Percentiles rank a stretch among this genome's conserved stretches.
Evolutionary conservation across 2,113 vertebrate genomes (phyloP).

Genomic region (Takifugu flavidus): DNA sequence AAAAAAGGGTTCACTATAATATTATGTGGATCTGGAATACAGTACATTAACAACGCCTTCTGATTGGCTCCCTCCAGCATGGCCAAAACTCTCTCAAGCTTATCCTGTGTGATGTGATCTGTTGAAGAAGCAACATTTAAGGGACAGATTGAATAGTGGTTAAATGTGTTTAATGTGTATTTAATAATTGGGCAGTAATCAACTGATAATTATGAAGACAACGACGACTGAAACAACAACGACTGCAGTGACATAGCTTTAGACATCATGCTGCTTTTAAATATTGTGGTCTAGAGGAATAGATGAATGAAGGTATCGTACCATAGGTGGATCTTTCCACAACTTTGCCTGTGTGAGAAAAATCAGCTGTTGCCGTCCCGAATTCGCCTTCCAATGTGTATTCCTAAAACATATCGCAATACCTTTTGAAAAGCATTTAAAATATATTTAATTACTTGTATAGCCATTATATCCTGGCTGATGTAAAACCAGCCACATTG

Average conservation of each 20-base stretch:
- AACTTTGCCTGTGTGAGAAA: conserved; percentile 79
- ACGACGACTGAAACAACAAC: too few relatives aligned
- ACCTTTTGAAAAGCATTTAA: background rate
- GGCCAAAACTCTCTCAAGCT: conserved; percentile 84
- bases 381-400: conserved; percentile 87
- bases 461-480: background rate
- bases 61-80: conserved; percentile 90
- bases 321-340: conserved; percentile 89
- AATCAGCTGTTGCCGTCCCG: conserved; percentile 87
- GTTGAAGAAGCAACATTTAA: conserved; percentile 20
- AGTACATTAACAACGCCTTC: conserved; percentile 85
- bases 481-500: conserved; percentile 2
- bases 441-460: too few relatives aligned
- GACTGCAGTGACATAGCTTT: too few relatives aligned
- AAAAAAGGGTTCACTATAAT: background rate
- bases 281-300: too few relatives aligned
- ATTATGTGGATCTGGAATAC: background rate
- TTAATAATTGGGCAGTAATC: background rate
- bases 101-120: conserved; percentile 90
- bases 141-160: background rate
- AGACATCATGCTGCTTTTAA: too few relatives aligned
- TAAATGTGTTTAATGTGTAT: too few relatives aligned
- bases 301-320: conserved; percentile 66
- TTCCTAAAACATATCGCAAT: conserved; percentile 70
- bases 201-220: background rate